A percentile compares a stretch with the other conserved stretches of the same genome.
These are phyloP conservation scores for Erpornis zantholeuca DNA, from an alignment of 2,113 vertebrate genomes.

Conservation along the genomic window DNA sequence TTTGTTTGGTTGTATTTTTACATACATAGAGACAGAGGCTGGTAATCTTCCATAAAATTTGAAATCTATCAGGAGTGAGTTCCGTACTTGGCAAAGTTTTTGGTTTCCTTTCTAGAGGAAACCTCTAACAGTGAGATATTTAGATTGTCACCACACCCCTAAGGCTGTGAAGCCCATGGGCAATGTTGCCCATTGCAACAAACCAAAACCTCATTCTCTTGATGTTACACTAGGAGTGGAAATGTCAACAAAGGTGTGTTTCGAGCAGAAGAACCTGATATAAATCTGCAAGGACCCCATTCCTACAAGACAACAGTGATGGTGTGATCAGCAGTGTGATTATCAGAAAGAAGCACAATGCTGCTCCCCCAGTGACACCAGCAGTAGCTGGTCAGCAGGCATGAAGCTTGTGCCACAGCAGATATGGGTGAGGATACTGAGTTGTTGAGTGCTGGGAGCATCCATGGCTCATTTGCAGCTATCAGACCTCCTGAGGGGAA, in stretches of 20 bases:
- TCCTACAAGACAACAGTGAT: background rate
- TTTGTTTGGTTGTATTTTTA: background rate
- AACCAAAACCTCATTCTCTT: background rate
- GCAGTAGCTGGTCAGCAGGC: background rate
- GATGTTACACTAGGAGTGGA: background rate
- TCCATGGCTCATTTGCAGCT: accelerated
- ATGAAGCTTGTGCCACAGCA: background rate
- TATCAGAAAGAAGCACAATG: background rate
- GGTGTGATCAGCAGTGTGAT: background rate
- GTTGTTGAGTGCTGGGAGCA: background rate
- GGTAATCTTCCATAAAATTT: background rate
- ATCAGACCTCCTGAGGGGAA: background rate
- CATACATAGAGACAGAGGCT: background rate
- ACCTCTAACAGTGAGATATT: background rate
- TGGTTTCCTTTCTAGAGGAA: background rate
- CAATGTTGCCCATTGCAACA: background rate
- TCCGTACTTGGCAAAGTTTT: background rate
- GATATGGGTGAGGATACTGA: background rate
- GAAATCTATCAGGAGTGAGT: background rate
- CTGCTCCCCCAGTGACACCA: background rate
- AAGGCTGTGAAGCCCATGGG: background rate
- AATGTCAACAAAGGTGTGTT: background rate
- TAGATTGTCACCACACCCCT: background rate
- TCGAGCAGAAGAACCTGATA: background rate
- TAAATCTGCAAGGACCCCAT: background rate